Evolutionary conservation across 2,888 invertebrate species (phyloP).

Genomic region (Caenorhabditis imperialis): DNA sequence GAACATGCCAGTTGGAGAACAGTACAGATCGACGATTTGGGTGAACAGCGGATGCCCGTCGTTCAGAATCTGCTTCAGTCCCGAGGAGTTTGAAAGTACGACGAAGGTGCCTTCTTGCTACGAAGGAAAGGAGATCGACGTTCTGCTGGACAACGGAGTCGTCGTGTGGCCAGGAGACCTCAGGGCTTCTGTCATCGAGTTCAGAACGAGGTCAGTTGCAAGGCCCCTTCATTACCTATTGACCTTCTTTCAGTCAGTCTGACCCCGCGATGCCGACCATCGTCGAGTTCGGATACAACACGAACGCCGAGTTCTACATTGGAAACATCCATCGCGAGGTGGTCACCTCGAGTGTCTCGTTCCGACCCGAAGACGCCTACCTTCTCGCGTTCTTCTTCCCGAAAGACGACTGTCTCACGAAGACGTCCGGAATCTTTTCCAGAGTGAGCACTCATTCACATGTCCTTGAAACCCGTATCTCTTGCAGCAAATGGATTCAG

Average conservation of each 20-base stretch:
- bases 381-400: conserved; percentile 24
- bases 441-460: conserved; percentile 5
- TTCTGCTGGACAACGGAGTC: conserved; percentile 18
- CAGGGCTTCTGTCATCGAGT: conserved; percentile 19
- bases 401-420: conserved; percentile 1
- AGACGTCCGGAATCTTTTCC: conserved; percentile 15
- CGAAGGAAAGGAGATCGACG: conserved; percentile 3
- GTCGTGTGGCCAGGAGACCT: conserved; percentile 23
- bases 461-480: too few relatives aligned
- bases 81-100: not conserved
- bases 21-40: conserved; percentile 4
- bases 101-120: not conserved
- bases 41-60: not conserved
- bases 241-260: too few relatives aligned
- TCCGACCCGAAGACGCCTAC: not conserved
- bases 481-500: too few relatives aligned
- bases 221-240: too few relatives aligned
- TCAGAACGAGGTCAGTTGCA: not conserved
- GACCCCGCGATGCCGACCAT: too few relatives aligned
- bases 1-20: not conserved
- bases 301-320: conserved; percentile 10
- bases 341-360: conserved; percentile 16
- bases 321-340: conserved; percentile 29
- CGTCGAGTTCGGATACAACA: conserved; percentile 34
- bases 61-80: conserved; percentile 9